Evolutionary conservation across 2,797 vertebrate genomes (phyloP).

Genomic region (Pseudotriccus pelzelni): DNA sequence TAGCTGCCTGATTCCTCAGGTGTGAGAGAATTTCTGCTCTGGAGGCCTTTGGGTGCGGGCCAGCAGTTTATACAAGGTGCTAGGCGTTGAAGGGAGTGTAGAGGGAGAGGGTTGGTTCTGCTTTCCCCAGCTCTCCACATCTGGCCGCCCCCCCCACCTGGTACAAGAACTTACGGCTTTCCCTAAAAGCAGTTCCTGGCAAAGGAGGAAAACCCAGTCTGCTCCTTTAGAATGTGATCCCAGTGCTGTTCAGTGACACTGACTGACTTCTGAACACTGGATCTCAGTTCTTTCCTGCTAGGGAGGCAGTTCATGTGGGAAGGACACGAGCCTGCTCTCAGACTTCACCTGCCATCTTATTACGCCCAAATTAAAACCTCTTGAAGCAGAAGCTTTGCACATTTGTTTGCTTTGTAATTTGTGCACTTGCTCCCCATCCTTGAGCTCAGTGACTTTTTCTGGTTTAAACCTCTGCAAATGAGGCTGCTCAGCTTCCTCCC

Average conservation of each 20-base stretch:
- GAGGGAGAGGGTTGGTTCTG: background rate
- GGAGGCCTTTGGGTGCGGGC: slow-evolving; percentile 56
- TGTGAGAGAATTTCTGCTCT: slow-evolving; percentile 43
- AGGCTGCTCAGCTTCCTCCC: background rate
- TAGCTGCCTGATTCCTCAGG: slow-evolving; percentile 53
- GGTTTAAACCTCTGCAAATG: background rate
- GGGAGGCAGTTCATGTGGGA: background rate
- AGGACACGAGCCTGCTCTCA: slow-evolving; percentile 14
- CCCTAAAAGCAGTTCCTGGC: background rate
- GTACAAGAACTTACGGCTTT: background rate
- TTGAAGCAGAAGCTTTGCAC: slow-evolving; percentile 56
- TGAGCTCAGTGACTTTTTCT: background rate
- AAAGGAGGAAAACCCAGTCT: background rate
- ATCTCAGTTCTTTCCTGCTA: background rate
- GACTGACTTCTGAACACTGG: slow-evolving; percentile 38
- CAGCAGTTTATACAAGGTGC: slow-evolving; percentile 56
- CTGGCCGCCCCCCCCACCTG: slow-evolving; percentile 35
- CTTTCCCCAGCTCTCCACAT: slow-evolving; percentile 19
- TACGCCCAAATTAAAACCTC: background rate
- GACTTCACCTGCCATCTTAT: background rate
- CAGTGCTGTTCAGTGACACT: slow-evolving; percentile 25
- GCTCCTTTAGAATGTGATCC: slow-evolving; percentile 2
- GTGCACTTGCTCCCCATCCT: background rate
- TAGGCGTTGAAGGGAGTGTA: slow-evolving; percentile 6
- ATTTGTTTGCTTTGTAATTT: slow-evolving; percentile 22